These are phyloP conservation scores for Peromyscus aztecus DNA, from an alignment of 2,797 vertebrate genomes.

Conservation along the genomic window DNA sequence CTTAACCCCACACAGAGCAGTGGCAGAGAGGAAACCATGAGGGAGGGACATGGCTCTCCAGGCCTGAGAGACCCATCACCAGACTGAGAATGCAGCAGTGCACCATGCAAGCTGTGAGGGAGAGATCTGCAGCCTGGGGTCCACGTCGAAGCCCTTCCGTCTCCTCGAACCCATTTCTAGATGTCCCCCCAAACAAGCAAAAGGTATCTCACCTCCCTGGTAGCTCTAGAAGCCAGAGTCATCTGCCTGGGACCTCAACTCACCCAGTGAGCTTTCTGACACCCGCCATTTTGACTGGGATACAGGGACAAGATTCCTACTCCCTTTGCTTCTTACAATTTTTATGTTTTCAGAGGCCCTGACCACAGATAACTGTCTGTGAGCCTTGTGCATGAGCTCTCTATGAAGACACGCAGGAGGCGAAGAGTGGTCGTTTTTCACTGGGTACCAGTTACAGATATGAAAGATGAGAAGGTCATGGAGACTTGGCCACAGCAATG, in stretches of 20 bases:
- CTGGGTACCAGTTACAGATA: neutral
- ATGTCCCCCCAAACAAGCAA: conserved; percentile 18
- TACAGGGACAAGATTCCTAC: neutral
- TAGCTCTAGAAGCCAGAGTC: neutral
- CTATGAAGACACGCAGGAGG: neutral
- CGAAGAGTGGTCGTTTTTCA: neutral
- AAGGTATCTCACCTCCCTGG: neutral
- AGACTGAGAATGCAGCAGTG: neutral
- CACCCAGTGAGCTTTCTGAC: neutral
- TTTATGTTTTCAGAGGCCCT: conserved; percentile 25
- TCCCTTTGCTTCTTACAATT: neutral
- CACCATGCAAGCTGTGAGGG: no score
- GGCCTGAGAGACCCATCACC: neutral
- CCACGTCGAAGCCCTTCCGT: neutral
- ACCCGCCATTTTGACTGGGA: neutral
- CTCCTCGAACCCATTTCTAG: neutral
- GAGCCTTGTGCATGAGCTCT: neutral
- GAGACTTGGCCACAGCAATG: neutral
- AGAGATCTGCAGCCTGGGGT: neutral
- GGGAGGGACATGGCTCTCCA: neutral
- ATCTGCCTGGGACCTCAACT: neutral
- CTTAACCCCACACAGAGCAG: neutral
- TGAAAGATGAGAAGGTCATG: conserved; percentile 19
- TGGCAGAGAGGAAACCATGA: neutral
- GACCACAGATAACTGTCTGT: neutral